Evolutionary conservation across 2,797 vertebrate species (phyloP).

Genomic region (Toxotes lorentzi): DNA sequence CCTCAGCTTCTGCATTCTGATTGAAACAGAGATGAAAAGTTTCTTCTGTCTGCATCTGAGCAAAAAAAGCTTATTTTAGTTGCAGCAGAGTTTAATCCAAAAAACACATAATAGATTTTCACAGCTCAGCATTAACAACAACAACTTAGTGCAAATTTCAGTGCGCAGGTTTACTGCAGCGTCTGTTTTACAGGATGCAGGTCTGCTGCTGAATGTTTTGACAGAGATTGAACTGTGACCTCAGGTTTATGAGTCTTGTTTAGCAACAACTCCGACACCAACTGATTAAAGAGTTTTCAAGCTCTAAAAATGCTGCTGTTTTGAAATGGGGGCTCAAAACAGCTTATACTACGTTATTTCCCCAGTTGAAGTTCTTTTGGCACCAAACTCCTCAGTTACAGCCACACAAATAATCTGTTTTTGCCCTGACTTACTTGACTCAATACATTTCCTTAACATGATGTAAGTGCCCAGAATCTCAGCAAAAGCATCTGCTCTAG

Average conservation of each 20-base stretch:
- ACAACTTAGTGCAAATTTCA: not conserved
- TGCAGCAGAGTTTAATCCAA: not conserved
- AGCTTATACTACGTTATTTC: constrained; percentile 3
- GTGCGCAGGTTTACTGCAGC: not conserved
- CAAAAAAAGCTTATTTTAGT: not conserved
- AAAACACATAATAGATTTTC: not conserved
- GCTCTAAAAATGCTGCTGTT: constrained; percentile 4
- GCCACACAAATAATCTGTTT: constrained; percentile 39
- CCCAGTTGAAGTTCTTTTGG: constrained; percentile 13
- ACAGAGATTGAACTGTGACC: constrained; percentile 27
- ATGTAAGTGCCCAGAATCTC: constrained; percentile 39
- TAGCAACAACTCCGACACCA: not conserved
- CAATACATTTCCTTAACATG: constrained; percentile 27
- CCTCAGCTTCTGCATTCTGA: constrained; percentile 3
- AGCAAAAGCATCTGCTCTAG: constrained; percentile 43
- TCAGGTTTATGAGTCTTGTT: constrained; percentile 29
- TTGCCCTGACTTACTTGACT: constrained; percentile 27
- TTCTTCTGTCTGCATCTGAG: constrained; percentile 9
- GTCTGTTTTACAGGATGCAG: not conserved
- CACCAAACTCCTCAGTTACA: constrained; percentile 16
- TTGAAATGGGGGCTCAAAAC: constrained; percentile 20
- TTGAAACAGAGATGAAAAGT: constrained; percentile 5
- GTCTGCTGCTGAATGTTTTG: constrained; percentile 38
- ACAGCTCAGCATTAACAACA: not conserved
- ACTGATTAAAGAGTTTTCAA: not conserved